phyloP scores from a whole-genome alignment of 2,888 invertebrate genomes.

The Nomada hirtipes region DNA sequence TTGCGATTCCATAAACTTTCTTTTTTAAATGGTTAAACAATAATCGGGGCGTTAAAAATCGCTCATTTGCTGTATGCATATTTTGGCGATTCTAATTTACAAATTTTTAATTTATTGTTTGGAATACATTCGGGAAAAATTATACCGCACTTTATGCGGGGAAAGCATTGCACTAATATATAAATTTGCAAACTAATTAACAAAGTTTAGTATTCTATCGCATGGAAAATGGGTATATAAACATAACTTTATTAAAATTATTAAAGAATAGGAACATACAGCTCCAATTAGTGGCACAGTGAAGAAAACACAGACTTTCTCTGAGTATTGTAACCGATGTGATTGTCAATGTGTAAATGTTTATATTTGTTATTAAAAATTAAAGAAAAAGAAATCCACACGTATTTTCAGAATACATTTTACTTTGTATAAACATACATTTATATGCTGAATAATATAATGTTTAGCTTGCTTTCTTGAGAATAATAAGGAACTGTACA shows the following conservation, averaged over 20 bases:
- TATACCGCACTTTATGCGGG: no score
- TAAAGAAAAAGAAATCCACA: not conserved
- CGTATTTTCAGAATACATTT: slow-evolving; percentile 3
- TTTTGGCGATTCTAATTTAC: slow-evolving; percentile 1
- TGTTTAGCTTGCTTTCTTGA: not conserved
- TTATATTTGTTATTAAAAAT: slow-evolving; percentile 40
- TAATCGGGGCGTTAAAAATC: not conserved
- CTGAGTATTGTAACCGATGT: slow-evolving; percentile 1
- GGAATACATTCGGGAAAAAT: no score
- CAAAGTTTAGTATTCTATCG: not conserved
- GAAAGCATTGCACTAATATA: no score
- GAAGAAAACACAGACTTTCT: not conserved
- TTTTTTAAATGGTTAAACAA: slow-evolving; percentile 12
- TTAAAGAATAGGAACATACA: not conserved
- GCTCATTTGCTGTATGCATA: not conserved
- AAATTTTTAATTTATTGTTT: not conserved
- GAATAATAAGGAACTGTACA: slow-evolving; percentile 31
- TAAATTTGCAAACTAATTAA: no score
- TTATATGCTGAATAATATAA: not conserved
- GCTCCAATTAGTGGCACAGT: not conserved
- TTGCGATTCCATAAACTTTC: not conserved
- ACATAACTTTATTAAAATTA: not conserved
- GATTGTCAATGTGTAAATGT: slow-evolving; percentile 18
- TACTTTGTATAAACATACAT: slow-evolving; percentile 20
- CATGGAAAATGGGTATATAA: not conserved